A percentile compares a stretch with the other conserved stretches of the same genome.
These are phyloP conservation scores for Diprion similis DNA, from an alignment of 1,140 invertebrate genomes.

Conservation along the genomic window DNA sequence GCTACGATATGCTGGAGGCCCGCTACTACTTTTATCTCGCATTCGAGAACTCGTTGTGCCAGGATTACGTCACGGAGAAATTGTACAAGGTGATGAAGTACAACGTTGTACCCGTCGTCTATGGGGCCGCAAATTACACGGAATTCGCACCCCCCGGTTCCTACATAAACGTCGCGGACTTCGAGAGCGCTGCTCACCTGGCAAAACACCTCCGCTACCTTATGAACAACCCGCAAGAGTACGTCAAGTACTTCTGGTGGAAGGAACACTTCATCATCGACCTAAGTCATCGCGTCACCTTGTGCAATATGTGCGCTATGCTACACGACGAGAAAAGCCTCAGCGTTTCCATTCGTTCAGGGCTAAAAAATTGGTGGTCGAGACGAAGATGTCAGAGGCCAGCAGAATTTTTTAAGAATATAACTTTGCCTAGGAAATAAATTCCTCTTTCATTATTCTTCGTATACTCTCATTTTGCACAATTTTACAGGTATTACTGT, in stretches of 20 bases:
- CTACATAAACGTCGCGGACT: constrained; percentile 51
- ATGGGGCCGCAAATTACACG: constrained; percentile 57
- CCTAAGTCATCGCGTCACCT: background rate
- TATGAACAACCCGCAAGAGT: background rate
- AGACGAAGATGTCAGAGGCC: background rate
- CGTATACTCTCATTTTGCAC: background rate
- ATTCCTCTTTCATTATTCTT: background rate
- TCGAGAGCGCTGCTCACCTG: constrained; percentile 41
- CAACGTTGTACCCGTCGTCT: constrained; percentile 55
- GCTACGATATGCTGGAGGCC: constrained; percentile 46
- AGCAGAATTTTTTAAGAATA: background rate
- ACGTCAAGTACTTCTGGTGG: background rate
- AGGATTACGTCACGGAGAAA: constrained; percentile 68
- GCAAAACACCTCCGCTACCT: constrained; percentile 39
- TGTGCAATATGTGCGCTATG: constrained; percentile 1
- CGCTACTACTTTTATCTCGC: constrained; percentile 70
- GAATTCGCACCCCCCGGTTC: constrained; percentile 58
- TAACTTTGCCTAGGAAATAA: background rate
- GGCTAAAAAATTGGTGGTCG: background rate
- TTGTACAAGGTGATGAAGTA: constrained; percentile 54
- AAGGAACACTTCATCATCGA: background rate
- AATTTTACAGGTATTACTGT: background rate
- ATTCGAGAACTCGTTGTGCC: constrained; percentile 66
- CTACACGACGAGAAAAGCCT: background rate
- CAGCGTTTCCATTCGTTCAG: background rate